Percentiles rank a stretch among this genome's conserved stretches.
Conservation (phyloP, 2,113 vertebrate species). For the Limanda limanda region DNA sequence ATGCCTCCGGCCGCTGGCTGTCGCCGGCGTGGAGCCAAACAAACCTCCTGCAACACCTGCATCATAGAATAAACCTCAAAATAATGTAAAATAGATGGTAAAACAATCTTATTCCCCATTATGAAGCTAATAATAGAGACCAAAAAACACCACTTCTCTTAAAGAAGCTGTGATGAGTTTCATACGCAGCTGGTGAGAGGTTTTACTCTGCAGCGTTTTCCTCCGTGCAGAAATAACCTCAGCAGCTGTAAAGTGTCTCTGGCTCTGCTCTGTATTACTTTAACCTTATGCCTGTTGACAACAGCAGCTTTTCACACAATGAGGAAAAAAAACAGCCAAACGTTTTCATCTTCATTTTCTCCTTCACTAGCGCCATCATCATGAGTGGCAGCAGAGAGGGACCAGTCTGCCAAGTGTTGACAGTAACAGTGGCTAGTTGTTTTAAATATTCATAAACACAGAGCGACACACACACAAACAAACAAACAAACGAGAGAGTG, state of each 20-base stretch:
- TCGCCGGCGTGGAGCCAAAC: too few species aligned
- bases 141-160: not conserved
- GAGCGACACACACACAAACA: conserved; percentile 55
- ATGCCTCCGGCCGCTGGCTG: too few species aligned
- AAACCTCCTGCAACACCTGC: not conserved
- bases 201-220: conserved; percentile 3
- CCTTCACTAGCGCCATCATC: conserved; percentile 16
- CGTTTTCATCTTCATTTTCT: conserved; percentile 45
- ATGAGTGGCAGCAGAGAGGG: conserved; percentile 50
- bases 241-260: not conserved
- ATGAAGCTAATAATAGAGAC: conserved; percentile 24
- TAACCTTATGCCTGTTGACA: not conserved
- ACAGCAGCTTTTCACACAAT: conserved; percentile 21
- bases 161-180: conserved; percentile 8
- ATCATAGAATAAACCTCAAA: not conserved
- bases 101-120: conserved; percentile 3
- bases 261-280: not conserved
- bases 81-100: conserved; percentile 7
- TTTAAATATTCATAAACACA: conserved; percentile 75
- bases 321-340: conserved; percentile 33
- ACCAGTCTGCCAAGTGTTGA: conserved; percentile 62
- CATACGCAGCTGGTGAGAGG: conserved; percentile 25
- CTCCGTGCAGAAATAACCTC: not conserved
- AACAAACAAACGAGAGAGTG: conserved; percentile 44
- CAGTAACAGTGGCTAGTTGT: conserved; percentile 55